These are phyloP conservation scores for Sceloporus tristichus DNA, from an alignment of 2,113 vertebrate genomes.

Conservation along the genomic window DNA sequence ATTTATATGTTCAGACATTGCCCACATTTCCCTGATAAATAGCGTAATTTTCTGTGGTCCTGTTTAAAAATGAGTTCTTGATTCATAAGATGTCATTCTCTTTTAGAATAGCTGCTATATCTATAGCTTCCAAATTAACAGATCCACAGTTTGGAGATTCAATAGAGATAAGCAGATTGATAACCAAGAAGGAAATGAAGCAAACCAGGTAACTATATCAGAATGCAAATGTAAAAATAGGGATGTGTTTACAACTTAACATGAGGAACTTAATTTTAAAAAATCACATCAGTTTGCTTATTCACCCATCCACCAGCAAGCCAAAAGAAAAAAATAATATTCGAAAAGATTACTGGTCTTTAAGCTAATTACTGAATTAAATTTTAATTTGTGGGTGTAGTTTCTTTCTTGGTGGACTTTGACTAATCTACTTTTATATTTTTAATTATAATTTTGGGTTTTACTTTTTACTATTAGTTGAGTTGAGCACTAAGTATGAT, in stretches of 20 bases:
- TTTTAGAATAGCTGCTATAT: conserved; percentile 93
- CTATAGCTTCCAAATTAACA: conserved; percentile 94
- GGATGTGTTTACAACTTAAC: not conserved
- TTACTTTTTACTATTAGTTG: not conserved
- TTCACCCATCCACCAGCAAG: not conserved
- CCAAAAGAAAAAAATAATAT: not conserved
- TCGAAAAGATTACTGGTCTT: not conserved
- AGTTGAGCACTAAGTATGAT: not conserved
- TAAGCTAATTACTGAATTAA: not conserved
- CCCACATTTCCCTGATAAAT: not conserved
- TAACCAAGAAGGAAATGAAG: conserved; percentile 94
- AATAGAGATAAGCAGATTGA: conserved; percentile 92
- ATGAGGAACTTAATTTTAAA: not conserved
- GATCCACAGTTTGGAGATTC: conserved; percentile 95
- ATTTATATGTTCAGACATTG: not conserved
- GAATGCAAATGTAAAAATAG: not conserved
- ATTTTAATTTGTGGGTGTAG: not conserved
- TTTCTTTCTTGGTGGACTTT: not conserved
- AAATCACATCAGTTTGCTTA: not conserved
- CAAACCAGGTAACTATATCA: conserved; percentile 84
- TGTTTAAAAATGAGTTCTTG: not conserved
- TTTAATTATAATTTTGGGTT: not conserved
- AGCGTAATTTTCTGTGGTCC: not conserved
- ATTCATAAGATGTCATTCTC: conserved; percentile 18
- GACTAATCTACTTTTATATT: not conserved